phyloP scores from a whole-genome alignment of 2,888 invertebrate genomes.

The Lamellibrachia satsuma region DNA sequence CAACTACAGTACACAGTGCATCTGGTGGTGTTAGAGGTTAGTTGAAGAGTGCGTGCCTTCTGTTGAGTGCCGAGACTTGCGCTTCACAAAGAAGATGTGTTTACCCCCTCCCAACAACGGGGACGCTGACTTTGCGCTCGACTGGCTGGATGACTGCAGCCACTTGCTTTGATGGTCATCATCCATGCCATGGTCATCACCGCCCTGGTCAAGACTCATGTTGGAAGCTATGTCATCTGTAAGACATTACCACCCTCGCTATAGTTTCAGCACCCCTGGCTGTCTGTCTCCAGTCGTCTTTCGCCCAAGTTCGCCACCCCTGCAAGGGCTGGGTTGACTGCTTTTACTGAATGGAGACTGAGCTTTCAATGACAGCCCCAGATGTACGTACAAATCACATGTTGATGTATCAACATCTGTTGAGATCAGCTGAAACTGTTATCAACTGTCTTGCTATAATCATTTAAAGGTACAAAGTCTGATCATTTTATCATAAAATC shows the following conservation, averaged over 20 bases:
- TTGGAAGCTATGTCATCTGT: background rate
- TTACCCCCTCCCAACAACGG: background rate
- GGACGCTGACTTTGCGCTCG: background rate
- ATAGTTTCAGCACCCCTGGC: background rate
- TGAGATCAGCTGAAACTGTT: background rate
- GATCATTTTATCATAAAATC: background rate
- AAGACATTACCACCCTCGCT: background rate
- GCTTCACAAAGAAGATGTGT: constrained; percentile 13
- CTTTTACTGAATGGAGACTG: background rate
- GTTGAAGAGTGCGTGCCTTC: background rate
- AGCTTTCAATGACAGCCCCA: background rate
- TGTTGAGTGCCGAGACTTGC: background rate
- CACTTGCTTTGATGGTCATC: background rate
- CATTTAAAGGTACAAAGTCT: background rate
- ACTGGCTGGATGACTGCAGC: background rate
- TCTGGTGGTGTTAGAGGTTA: background rate
- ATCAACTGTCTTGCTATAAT: too few species aligned
- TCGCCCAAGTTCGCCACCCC: background rate
- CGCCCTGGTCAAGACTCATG: background rate
- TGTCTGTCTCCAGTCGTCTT: background rate
- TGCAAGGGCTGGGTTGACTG: background rate
- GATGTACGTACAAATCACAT: background rate
- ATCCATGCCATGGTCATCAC: background rate
- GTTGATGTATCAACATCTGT: background rate
- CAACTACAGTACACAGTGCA: background rate